Percentiles rank a stretch among this genome's conserved stretches.
These are phyloP conservation scores for Andrena trimmerana DNA, from an alignment of 2,888 invertebrate genomes.

Conservation along the genomic window DNA sequence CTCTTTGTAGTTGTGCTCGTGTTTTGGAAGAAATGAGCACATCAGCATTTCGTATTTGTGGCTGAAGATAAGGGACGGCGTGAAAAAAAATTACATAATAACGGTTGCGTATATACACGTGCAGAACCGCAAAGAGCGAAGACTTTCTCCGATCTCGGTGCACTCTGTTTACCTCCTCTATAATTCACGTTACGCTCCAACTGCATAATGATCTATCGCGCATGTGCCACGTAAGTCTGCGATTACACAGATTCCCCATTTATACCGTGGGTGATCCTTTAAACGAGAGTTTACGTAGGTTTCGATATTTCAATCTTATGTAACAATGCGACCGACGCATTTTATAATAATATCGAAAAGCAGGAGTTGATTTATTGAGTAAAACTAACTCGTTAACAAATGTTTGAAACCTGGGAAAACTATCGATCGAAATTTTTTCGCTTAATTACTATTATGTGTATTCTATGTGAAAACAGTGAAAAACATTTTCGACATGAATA, in stretches of 20 bases:
- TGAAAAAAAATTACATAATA: slow-evolving; percentile 37
- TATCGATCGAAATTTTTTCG: too few relatives aligned
- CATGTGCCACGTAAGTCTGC: slow-evolving; percentile 26
- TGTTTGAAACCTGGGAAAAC: too few relatives aligned
- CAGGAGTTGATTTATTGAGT: too few relatives aligned
- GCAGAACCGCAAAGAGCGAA: slow-evolving; percentile 13
- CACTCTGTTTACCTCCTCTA: slow-evolving; percentile 48
- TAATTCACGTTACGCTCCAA: slow-evolving; percentile 47
- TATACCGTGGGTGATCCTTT: not conserved
- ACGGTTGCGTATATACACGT: slow-evolving; percentile 20
- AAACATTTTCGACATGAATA: too few relatives aligned
- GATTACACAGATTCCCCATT: slow-evolving; percentile 26
- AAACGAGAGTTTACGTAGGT: slow-evolving; percentile 11
- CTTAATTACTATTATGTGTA: too few relatives aligned
- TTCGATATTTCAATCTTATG: not conserved
- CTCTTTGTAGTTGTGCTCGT: too few relatives aligned
- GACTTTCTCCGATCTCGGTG: slow-evolving; percentile 47
- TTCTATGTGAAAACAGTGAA: too few relatives aligned
- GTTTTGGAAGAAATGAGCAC: not conserved
- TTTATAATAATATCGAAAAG: not conserved
- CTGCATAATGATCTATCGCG: slow-evolving; percentile 45
- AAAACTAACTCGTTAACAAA: too few relatives aligned
- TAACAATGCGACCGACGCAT: not conserved
- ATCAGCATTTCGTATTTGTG: slow-evolving; percentile 4
- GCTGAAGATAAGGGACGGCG: not conserved